Base-by-base conservation (phyloP, 1,140 invertebrate species). In the Pogonognathellus flavescens region DNA sequence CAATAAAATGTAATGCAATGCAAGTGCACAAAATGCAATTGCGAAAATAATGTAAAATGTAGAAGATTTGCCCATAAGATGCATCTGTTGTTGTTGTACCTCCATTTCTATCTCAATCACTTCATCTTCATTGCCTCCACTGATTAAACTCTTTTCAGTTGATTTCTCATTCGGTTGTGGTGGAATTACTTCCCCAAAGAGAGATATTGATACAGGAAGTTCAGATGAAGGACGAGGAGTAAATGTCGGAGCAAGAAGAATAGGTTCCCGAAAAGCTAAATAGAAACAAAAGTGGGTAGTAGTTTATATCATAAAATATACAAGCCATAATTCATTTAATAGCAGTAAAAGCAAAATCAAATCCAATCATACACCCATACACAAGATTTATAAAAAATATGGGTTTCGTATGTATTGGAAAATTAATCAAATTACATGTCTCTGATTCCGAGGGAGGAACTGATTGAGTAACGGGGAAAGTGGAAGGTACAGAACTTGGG, bases 241-340 rank as follows among this genome's bases (percentile, higher is more conserved):
- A 57, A n/a, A 14, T 13, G 53, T 13, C n/a, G 70, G 41, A 49
- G 70, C 9, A 6, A 49, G 31, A 1, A 76, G 13, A 50, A 76
- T 18, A 25, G 70, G 70, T 18, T 76, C 70, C 41, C 49, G 41
- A 18, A 76, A 76, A 18, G 16, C 70, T 76, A 76, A 16, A 49
- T 49, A 10, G 25, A 66, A 66, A 66, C 3, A 14, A 41, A 41
- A 41, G 6, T 41, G 31, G n/a, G n/a, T n/a, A n/a, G n/a, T n/a
- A n/a, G n/a, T 41, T 41, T 41, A 41, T 41, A 41, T 41, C 31
- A 41, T 41, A 3, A 41, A 41, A 3, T 41, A 41, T n/a, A n/a
- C n/a, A n/a, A n/a, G n/a, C n/a, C n/a, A n/a, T n/a, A n/a, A n/a
- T n/a, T n/a, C n/a, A n/a, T n/a, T n/a, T n/a, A n/a, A n/a, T n/a